Base-by-base conservation (phyloP, 2,113 vertebrate genomes). In the Ciconia stormi region DNA sequence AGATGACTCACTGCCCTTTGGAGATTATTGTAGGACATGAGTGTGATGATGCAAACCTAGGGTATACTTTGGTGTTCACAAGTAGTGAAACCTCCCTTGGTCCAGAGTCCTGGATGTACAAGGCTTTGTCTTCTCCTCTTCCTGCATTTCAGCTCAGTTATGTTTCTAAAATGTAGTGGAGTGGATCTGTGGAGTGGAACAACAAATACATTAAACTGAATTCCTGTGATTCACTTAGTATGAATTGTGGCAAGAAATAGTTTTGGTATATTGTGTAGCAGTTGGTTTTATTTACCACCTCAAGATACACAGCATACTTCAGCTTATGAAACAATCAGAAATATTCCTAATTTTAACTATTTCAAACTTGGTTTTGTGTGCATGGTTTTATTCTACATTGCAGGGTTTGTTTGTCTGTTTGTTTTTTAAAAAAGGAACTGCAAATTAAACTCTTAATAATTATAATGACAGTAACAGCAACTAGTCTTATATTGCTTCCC, bases 381-480 rank as follows among this genome's bases (percentile, higher is more conserved):
- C 27, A 15, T 2, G 2, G 13, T 65, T 95, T 88, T 93, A 40
- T 55, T 91, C 36, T 90, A 32, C 29, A 16, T 55, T 91, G 17
- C 5, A 34, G 6, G 8, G 1, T 21, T 61, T 70, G 2, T 49
- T n/a, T n/a, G 29, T 27, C 38, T 10, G 10, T 12, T n/a, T 40
- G 36, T 72, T 49, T 59, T 27, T 44, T 5, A 27, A 65, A 85
- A 32, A 85, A 62, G 9, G 9, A 89, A 69, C 22, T 71, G 13
- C 50, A 91, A 95, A 92, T 93, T 69, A 69, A 91, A 59, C 38
- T 82, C 40, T 80, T 76, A 93, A 86, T 87, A 93, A 69, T 86
- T 76, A 62, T 69, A 82, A 94, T 89, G 47, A 73, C 4, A 15
- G n/a, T 36, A 91, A 84, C 20, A 87, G 14, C 20, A 89, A 34